Base-by-base conservation (phyloP, 2,113 vertebrate species). In the Ariopsis seemanni region DNA sequence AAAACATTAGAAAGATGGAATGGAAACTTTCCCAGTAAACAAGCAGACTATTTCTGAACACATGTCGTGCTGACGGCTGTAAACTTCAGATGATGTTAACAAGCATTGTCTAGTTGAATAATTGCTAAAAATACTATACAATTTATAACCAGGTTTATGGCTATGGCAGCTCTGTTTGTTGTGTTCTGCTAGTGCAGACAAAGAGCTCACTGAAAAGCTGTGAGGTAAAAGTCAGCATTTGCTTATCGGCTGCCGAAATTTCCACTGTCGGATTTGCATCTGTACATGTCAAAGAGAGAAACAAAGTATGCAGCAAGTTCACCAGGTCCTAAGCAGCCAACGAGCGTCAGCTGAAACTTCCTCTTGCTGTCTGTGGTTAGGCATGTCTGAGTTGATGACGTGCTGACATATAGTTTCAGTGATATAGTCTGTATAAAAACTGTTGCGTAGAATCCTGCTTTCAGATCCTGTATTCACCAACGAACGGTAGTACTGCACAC, bases 251-350 rank as follows among this genome's bases (percentile, higher is more conserved):
- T 88, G 27, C 62, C 87, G 34, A 90, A 91, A n/a, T 89, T 94
- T 93, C 93, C 93, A 93, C 87, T 62, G 87, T 4, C 12, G 20
- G 34, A 95, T 95, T 95, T 95, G 94, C 94, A 95, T 96, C 85
- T 17, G 8, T 82, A n/a, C 82, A 80, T 89, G 50, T 82, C 60
- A 90, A 88, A 89, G 81, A 89, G 6, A 77, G 52, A 89, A 60
- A 72, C 22, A 79, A 12, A 81, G 53, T n/a, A 34, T 27, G n/a
- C 65, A 82, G 79, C 57, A 25, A 62, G 34, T 85, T 82, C 48
- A 55, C 67, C 86, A 48, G 75, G 79, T 71, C 22, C 2, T 10
- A 84, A 27, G 81, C 58, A 55, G 74, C 58, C 53, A 6, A 75
- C 88, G 74, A 92, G 90, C 94, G 94, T 95, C 93, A 95, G 84